These are phyloP conservation scores for Leucopsar rothschildi DNA, from an alignment of 2,113 vertebrate genomes.

Conservation along the genomic window DNA sequence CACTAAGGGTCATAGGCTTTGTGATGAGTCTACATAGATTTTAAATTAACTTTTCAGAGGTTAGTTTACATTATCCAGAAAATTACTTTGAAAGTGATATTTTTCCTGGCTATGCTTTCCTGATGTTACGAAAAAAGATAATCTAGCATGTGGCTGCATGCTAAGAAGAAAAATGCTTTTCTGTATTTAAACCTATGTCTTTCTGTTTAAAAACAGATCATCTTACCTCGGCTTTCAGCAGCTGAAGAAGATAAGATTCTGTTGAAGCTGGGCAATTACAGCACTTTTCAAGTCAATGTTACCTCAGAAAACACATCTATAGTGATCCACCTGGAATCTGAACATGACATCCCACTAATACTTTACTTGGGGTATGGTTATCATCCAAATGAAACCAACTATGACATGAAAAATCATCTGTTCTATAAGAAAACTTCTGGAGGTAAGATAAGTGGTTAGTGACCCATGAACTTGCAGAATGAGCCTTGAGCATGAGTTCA, in stretches of 20 bases:
- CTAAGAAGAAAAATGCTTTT: not conserved
- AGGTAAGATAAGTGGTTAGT: conserved; percentile 68
- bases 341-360: conserved; percentile 74
- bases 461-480: not conserved
- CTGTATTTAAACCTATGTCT: not conserved
- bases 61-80: not conserved
- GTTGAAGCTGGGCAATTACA: conserved; percentile 79
- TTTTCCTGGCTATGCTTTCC: not conserved
- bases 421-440: conserved; percentile 58
- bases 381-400: conserved; percentile 78
- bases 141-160: not conserved
- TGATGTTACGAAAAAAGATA: not conserved
- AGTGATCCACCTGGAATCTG: conserved; percentile 84
- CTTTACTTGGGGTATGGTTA: conserved; percentile 82
- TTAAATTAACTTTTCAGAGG: not conserved
- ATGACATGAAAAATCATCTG: conserved; percentile 75
- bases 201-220: conserved; percentile 74
- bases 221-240: conserved; percentile 75
- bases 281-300: conserved; percentile 82
- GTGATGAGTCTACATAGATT: not conserved
- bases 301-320: conserved; percentile 77
- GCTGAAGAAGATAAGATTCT: conserved; percentile 72
- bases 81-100: not conserved
- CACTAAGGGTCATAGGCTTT: not conserved
- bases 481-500: not conserved